Evolutionary conservation across 2,797 vertebrate species (phyloP), one percentile per base, ranked within the genome.

Genomic region (Clarias pachynema): DNA sequence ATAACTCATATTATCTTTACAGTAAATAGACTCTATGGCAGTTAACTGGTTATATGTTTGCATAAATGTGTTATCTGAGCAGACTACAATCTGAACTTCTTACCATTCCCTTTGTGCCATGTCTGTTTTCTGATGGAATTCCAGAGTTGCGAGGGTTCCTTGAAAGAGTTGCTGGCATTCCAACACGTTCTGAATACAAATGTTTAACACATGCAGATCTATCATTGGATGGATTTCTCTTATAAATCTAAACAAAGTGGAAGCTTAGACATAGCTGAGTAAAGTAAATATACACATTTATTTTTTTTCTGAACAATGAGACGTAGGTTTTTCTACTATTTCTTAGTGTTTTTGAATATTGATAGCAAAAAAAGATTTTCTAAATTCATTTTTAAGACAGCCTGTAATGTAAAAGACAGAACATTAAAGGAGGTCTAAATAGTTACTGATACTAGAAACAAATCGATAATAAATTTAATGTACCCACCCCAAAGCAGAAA

Each of bases 161-260:
- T 53, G 88, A 88, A 74, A 89, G 15, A 69, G 90, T 85, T 15
- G 78, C 85, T 73, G 92, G 87, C 91, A 91, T 89, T 80, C 22
- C 79, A 78, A 44, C 70, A 85, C 79, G 84, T 34, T 86, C 89
- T 75, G 40, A 56, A 57, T 37, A 49, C 72, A 31, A 79, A 82
- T 1, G 18, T 59, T 40, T 26, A 57, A 24, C 5, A 63, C 22
- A 62, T 69, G 14, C 16, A 79, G 31, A 40, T 62, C 59, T n/a
- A 22, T 79, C 24, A 59, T 57, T 72, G 53, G 22, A 40, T 26
- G 14, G n/a, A 20, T 15, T 4, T 34, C 15, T 83, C 44, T 81
- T 10, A 81, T 44, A 68, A 56, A 24, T 69, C 29, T 12, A 77
- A 57, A 24, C 53, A 57, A 18, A 77, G 75, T n/a, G 20, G 2